Percentiles rank a stretch among this genome's conserved stretches.
phyloP scores from a whole-genome alignment of 2,113 vertebrate species.

The Ramphastos sulfuratus region DNA sequence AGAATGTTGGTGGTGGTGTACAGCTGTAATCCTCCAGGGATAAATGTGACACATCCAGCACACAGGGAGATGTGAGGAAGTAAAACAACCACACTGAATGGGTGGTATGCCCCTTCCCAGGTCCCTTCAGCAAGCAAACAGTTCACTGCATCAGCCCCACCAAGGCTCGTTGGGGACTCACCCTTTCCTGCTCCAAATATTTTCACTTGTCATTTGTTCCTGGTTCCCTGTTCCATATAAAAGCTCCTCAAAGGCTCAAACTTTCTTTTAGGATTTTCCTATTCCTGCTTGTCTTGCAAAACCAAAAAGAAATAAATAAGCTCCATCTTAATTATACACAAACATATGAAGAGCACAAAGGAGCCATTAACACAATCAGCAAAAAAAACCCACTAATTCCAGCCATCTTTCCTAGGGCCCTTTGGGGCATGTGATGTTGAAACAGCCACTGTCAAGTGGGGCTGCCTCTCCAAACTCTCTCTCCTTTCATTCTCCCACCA shows the following conservation, averaged over 20 bases:
- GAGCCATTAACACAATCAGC: constrained; percentile 61
- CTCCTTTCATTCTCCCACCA: neutral
- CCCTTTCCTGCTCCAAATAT: neutral
- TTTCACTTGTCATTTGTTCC: constrained; percentile 4
- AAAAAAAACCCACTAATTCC: constrained; percentile 42
- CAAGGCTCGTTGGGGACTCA: neutral
- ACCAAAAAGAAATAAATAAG: constrained; percentile 33
- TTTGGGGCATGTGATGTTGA: neutral
- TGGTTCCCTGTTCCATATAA: neutral
- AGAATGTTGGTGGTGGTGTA: neutral
- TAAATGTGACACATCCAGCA: neutral
- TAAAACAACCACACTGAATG: neutral
- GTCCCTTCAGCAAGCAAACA: neutral
- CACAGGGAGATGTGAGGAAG: neutral
- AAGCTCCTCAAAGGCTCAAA: neutral
- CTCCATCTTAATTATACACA: constrained; percentile 46
- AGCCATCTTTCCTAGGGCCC: neutral
- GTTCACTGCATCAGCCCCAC: neutral
- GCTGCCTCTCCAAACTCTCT: neutral
- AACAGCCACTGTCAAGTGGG: neutral
- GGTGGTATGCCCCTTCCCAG: neutral
- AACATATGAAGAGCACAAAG: constrained; percentile 42
- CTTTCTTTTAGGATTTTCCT: neutral
- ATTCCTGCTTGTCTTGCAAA: neutral
- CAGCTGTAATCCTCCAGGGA: neutral